Conservation (phyloP, 2,888 invertebrate species). For the Agelastica alni region DNA sequence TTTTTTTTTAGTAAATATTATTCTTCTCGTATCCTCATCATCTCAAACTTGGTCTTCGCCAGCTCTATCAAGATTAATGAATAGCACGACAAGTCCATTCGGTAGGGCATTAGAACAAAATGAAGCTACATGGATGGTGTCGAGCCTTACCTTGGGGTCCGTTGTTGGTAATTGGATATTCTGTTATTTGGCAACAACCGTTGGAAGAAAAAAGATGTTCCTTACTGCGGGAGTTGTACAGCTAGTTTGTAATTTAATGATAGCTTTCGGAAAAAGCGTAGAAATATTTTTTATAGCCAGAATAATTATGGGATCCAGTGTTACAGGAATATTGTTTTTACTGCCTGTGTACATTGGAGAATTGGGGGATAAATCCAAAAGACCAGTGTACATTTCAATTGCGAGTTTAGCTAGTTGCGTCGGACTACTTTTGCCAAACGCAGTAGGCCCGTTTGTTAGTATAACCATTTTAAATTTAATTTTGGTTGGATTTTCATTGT, state of each 20-base stretch:
- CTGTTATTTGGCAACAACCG: slow-evolving; percentile 65
- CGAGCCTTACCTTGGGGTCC: slow-evolving; percentile 56
- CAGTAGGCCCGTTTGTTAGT: neutral
- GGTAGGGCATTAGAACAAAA: slow-evolving; percentile 41
- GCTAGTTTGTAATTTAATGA: slow-evolving; percentile 54
- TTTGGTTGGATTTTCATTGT: slow-evolving; percentile 56
- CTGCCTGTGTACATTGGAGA: neutral
- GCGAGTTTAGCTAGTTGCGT: neutral
- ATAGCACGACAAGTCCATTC: slow-evolving; percentile 44
- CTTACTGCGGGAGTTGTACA: slow-evolving; percentile 66
- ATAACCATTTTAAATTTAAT: slow-evolving; percentile 59
- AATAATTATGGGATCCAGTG: neutral
- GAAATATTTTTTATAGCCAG: neutral
- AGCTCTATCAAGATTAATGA: slow-evolving; percentile 27
- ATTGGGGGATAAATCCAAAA: neutral
- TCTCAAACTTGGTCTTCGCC: slow-evolving; percentile 55
- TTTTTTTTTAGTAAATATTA: no score
- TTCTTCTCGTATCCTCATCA: no score
- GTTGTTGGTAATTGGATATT: slow-evolving; percentile 67
- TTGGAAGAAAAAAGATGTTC: slow-evolving; percentile 70
- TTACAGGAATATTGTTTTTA: neutral
- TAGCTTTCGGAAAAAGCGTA: slow-evolving; percentile 16
- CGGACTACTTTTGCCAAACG: neutral
- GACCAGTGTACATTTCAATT: neutral
- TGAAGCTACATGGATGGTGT: slow-evolving; percentile 59